Conservation (phyloP, 2,888 invertebrate species). For the Noctua comes region DNA sequence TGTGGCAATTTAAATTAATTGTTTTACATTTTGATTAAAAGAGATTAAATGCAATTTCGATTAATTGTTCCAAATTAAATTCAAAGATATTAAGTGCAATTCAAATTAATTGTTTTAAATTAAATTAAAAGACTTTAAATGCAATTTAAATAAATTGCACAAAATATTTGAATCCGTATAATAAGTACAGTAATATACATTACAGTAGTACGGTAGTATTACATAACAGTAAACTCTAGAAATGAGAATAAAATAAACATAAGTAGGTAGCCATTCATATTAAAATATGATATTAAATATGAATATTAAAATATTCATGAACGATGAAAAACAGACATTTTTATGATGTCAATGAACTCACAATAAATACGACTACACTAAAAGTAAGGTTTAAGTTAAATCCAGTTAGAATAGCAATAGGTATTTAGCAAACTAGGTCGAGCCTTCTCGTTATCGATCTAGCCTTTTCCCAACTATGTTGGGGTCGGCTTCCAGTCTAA, state of each 20-base stretch:
- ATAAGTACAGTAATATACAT: no score
- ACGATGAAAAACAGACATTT: background rate
- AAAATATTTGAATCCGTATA: background rate
- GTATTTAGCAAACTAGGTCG: background rate
- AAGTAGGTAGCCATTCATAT: background rate
- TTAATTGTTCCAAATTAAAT: background rate
- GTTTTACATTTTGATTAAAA: no score
- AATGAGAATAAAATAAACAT: background rate
- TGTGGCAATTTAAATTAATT: no score
- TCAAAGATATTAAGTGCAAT: background rate
- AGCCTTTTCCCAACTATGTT: background rate
- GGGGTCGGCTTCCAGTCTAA: background rate
- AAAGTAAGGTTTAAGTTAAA: background rate
- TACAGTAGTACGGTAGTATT: background rate
- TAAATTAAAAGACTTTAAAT: background rate
- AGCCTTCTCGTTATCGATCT: no score
- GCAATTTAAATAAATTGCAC: background rate
- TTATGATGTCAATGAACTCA: background rate
- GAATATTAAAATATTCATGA: no score
- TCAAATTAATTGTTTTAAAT: background rate
- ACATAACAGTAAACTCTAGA: background rate
- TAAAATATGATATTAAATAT: background rate
- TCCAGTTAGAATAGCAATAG: background rate
- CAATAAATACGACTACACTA: background rate
- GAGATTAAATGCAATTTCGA: background rate